Evolutionary conservation across 1,140 invertebrate species (phyloP), one percentile per base, ranked within the genome.

Genomic region (Drosophila trapezifrons): DNA sequence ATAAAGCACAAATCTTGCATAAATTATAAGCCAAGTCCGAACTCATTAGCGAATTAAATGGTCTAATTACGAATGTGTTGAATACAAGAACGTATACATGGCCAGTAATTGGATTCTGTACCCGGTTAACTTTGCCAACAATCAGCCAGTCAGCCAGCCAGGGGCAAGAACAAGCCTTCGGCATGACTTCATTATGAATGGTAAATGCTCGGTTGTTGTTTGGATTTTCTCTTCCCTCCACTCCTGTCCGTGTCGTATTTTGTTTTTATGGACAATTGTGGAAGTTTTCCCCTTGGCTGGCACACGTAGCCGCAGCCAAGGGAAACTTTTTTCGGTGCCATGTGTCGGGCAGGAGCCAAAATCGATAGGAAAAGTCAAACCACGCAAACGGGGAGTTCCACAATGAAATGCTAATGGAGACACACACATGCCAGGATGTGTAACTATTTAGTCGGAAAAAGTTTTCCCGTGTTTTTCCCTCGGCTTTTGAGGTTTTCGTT

Each of bases 321-420:
- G 72, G 17, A 57, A 75, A 76, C 71, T 65, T 73, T 73, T 71
- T 63, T 51, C 38, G 65, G 60, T 63, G 18, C 46, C 46, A 52
- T 69, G 65, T 74, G 71, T 66, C 35, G 37, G 27, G 35, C 38
- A 47, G 45, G 20, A 62, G 40, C 37, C 72, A 56, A 76, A 76
- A 76, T 76, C 73, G 62, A 76, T 76, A 46, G 54, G 27, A 78
- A 78, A 78, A 78, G 74, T 70, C 57, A 71, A 60, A 37, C 66
- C 66, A 64, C 58, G 75, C 65, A 43, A 65, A 17, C 51, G 45
- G 35, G 51, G 73, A 66, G 40, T 58, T 56, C 59, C 52, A 65
- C 62, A 43, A 58, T 43, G 63, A 54, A 76, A 74, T 75, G 72
- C 52, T 75, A 75, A 75, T 75, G 51, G 54, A 20, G 46, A n/a